Conservation (phyloP, 2,113 vertebrate species). For the Ranitomeya variabilis region DNA sequence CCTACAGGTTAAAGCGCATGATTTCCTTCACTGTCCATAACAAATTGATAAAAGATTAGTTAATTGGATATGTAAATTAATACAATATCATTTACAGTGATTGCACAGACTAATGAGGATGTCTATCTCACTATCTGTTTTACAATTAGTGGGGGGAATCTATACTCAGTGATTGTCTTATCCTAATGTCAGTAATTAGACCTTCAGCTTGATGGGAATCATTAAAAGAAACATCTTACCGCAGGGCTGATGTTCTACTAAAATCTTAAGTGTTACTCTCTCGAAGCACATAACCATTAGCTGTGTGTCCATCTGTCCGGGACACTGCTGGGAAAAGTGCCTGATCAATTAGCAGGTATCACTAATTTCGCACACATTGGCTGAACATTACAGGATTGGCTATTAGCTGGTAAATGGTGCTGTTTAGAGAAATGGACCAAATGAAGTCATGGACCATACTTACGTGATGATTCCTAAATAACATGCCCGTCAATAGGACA, state of each 20-base stretch:
- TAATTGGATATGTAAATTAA: conserved; percentile 55
- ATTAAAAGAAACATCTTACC: conserved; percentile 50
- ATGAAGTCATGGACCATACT: conserved; percentile 37
- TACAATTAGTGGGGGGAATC: conserved; percentile 48
- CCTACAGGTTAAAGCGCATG: neutral
- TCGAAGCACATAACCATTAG: conserved; percentile 45
- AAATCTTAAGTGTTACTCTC: conserved; percentile 45
- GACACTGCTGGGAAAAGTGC: conserved; percentile 33
- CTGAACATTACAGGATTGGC: conserved; percentile 43
- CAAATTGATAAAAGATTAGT: conserved; percentile 41
- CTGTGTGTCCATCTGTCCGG: conserved; percentile 35
- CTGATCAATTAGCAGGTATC: conserved; percentile 51
- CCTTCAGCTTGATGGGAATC: conserved; percentile 51
- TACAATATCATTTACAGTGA: conserved; percentile 30
- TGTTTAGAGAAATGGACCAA: conserved; percentile 34
- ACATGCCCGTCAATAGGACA: neutral
- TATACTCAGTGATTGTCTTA: conserved; percentile 42
- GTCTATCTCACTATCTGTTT: conserved; percentile 51
- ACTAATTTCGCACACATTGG: conserved; percentile 28
- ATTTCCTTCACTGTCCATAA: neutral
- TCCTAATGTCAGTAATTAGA: conserved; percentile 55
- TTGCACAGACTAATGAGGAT: conserved; percentile 46
- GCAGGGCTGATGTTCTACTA: conserved; percentile 40
- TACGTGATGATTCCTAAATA: neutral
- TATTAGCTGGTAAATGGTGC: conserved; percentile 37